phyloP scores from a whole-genome alignment of 1,140 invertebrate species.

The Hylaeus anthracinus region DNA sequence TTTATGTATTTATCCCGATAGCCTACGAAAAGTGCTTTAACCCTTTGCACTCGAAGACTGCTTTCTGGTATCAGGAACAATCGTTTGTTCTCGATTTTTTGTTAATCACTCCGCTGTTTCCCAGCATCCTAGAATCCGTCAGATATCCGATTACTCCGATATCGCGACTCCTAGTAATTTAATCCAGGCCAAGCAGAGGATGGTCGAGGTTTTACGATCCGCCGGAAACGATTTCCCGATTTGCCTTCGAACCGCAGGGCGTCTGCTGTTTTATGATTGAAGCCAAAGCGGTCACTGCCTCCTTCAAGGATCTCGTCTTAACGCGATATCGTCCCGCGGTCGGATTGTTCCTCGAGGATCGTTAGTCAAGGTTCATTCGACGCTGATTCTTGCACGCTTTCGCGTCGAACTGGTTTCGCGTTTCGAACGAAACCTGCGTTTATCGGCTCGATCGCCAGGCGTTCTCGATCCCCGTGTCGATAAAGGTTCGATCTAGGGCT shows the following conservation, averaged over 20 bases:
- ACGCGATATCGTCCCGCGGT: constrained; percentile 28
- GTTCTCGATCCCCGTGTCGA: background rate
- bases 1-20: no score
- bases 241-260: constrained; percentile 9
- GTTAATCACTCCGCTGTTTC: no score
- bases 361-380: constrained; percentile 27
- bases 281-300: constrained; percentile 1
- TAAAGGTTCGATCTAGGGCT: background rate
- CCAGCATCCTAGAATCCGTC: no score
- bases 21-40: no score
- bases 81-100: no score
- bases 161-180: background rate
- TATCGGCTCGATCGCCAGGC: constrained; percentile 18
- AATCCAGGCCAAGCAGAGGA: background rate
- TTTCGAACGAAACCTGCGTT: constrained; percentile 35
- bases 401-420: constrained; percentile 35
- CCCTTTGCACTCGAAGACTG: no score
- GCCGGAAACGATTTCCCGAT: constrained; percentile 34
- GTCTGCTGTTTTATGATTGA: constrained; percentile 26
- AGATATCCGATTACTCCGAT: no score
- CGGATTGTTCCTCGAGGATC: constrained; percentile 25
- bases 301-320: constrained; percentile 14
- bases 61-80: no score
- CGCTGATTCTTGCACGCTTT: constrained; percentile 37
- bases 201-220: constrained; percentile 14